Percentiles rank a stretch among this genome's conserved stretches.
Evolutionary conservation across 2,888 invertebrate genomes (phyloP).

Genomic region (Labia minor): DNA sequence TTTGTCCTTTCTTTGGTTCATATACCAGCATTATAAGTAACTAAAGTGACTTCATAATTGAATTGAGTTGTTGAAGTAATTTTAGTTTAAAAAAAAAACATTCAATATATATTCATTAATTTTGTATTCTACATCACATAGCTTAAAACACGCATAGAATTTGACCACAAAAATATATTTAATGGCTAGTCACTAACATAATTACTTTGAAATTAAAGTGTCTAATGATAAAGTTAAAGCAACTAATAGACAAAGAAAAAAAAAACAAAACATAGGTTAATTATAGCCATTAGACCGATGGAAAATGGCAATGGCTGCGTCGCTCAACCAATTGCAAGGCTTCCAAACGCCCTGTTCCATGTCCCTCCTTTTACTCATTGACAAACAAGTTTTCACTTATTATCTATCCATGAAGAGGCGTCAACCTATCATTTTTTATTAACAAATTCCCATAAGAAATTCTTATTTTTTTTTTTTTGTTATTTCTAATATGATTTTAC

Average conservation of each 20-base stretch:
- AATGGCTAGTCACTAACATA: slow-evolving; percentile 7
- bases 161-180: not conserved
- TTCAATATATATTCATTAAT: not conserved
- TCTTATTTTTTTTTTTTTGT: too few species aligned
- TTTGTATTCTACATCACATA: not conserved
- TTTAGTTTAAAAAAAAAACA: too few species aligned
- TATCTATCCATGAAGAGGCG: too few species aligned
- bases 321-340: not conserved
- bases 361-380: not conserved
- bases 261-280: not conserved
- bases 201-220: not conserved
- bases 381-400: not conserved
- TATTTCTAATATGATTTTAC: too few species aligned
- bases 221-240: not conserved
- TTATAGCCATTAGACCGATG: not conserved
- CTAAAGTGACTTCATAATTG: too few species aligned
- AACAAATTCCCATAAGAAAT: too few species aligned
- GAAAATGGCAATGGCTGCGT: not conserved
- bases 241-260: not conserved
- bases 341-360: too few species aligned
- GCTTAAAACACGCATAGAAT: not conserved
- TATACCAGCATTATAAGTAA: too few species aligned
- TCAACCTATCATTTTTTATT: too few species aligned
- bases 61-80: too few species aligned
- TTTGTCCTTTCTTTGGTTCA: too few species aligned